Evolutionary conservation across 2,113 vertebrate genomes (phyloP).

Genomic region (Desmodus rotundus): DNA sequence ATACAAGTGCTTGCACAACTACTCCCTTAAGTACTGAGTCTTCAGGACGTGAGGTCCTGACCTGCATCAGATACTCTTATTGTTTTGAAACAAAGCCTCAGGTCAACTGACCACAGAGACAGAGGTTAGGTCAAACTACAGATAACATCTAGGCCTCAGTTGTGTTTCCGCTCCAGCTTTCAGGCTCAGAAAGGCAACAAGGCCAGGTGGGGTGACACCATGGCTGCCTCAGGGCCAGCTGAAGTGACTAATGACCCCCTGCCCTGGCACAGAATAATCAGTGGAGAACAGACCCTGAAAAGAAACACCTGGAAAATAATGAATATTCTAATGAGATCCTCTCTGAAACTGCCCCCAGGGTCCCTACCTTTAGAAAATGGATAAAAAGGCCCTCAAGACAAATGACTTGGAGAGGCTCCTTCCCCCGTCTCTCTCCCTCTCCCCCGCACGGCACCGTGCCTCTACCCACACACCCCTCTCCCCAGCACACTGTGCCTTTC

Average conservation of each 20-base stretch:
- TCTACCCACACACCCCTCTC: not conserved
- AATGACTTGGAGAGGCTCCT: not conserved
- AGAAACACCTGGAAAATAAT: not conserved
- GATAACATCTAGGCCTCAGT: not conserved
- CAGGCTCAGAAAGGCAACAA: not conserved
- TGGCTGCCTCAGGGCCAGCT: not conserved
- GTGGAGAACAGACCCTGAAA: not conserved
- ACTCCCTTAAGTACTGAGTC: not conserved
- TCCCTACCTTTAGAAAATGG: not conserved
- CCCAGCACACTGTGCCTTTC: not conserved
- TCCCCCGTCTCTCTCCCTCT: not conserved
- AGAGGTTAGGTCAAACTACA: not conserved
- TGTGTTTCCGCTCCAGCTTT: not conserved
- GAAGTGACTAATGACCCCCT: not conserved
- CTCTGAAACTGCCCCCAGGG: not conserved
- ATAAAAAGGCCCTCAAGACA: not conserved
- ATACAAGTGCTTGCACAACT: not conserved
- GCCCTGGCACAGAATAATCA: not conserved
- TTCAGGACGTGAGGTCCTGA: not conserved
- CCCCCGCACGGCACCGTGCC: too few species aligned
- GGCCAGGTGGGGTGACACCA: not conserved
- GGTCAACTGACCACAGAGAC: not conserved
- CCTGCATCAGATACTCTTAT: not conserved
- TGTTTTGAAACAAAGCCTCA: not conserved
- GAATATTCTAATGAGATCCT: not conserved